Evolutionary conservation across 2,888 invertebrate species (phyloP).

Genomic region (Tyria jacobaeae): DNA sequence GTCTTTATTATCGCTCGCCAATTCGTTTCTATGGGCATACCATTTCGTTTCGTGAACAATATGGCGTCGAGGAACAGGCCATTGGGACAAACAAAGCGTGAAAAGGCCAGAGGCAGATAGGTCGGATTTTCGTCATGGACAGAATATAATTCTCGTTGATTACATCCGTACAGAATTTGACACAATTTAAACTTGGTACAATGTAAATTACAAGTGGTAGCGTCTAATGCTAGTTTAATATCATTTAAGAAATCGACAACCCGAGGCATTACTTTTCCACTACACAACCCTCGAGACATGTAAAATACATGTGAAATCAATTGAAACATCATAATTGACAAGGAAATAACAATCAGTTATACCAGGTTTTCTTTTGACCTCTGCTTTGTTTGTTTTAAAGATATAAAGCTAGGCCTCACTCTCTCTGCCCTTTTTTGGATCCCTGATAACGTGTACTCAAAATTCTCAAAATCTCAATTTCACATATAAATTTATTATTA

Average conservation of each 20-base stretch:
- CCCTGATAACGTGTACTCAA: too few relatives aligned
- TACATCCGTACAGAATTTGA: conserved; percentile 59
- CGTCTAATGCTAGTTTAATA: conserved; percentile 5
- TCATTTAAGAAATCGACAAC: background rate
- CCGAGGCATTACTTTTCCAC: background rate
- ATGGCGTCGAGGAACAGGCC: conserved; percentile 24
- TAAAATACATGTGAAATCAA: background rate
- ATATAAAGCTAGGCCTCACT: too few relatives aligned
- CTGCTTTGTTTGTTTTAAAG: too few relatives aligned
- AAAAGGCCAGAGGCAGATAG: conserved; percentile 45
- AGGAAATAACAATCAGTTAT: too few relatives aligned
- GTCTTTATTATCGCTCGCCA: conserved; percentile 22
- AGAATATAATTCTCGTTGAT: conserved; percentile 63
- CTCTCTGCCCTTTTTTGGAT: too few relatives aligned
- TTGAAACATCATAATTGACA: too few relatives aligned
- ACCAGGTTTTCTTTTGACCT: too few relatives aligned
- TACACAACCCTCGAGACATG: background rate
- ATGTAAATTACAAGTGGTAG: conserved; percentile 20
- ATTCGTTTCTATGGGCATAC: conserved; percentile 23
- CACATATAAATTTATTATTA: too few relatives aligned
- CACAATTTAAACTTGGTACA: conserved; percentile 42
- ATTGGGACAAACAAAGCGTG: conserved; percentile 52
- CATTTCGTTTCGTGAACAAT: conserved; percentile 25
- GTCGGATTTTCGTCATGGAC: conserved; percentile 56
- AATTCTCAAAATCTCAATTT: too few relatives aligned